Base-by-base conservation (phyloP, 2,113 vertebrate genomes). In the Lophochroa leadbeateri region DNA sequence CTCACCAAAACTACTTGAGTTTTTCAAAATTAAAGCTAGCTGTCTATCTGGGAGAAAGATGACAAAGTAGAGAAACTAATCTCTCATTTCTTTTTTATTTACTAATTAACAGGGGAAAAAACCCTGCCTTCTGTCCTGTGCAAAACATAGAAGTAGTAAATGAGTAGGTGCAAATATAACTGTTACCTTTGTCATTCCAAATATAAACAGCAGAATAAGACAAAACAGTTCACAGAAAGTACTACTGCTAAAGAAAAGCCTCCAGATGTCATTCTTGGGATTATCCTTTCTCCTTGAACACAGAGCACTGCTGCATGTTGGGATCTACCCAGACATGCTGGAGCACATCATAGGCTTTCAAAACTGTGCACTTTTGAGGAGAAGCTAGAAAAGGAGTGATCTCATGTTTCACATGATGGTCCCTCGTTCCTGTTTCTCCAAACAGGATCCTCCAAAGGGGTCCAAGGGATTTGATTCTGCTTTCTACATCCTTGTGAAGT, bases 151-250 rank as follows among this genome's bases (percentile, higher is more conserved):
- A 83, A 76, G 17, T 15, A 50, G 18, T 23, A 88, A 75, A 70
- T 49, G n/a, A 65, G 10, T 69, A 77, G 19, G 27, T 43, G 37
- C 16, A 93, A 87, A 65, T 65, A 75, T 15, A 76, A 60, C 14
- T 16, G 25, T 68, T 67, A 52, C n/a, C 7, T 41, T 83, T 88
- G 63, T 86, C 23, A 16, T 88, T 94, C 16, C 17, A 31, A 6
- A 11, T 16, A 23, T 31, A 92, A 96, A 78, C 5, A 84, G 27
- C 14, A 68, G 52, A 79, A 76, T 15, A 79, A 63, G 27, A 19
- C 25, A 70, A 83, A 95, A 82, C 6, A 85, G 46, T 88, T 88
- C 58, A 74, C 46, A 70, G 53, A 49, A 92, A 93, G 33, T 58
- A 33, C 53, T 58, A 27, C 10, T 1, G 3, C 33, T n/a, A 10